Evolutionary conservation across 2,888 invertebrate species (phyloP).

Genomic region (Plagodis pulveraria): DNA sequence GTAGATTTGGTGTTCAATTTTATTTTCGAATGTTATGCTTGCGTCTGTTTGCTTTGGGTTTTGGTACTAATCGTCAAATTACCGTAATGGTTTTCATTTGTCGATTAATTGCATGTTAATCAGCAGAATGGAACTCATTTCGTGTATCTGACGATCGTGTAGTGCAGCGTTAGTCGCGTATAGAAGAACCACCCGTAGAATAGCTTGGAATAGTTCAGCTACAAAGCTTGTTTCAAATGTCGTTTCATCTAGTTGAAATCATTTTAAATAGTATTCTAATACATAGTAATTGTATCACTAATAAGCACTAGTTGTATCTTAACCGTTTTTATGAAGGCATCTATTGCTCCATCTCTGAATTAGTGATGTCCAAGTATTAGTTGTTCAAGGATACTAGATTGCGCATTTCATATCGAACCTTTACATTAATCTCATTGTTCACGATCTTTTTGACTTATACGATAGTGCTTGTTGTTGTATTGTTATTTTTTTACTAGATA

Average conservation of each 20-base stretch:
- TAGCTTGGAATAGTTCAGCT: conserved; percentile 28
- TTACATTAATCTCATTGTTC: conserved; percentile 24
- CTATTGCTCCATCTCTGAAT: conserved; percentile 1
- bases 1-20: conserved; percentile 1
- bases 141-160: not conserved
- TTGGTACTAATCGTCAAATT: conserved; percentile 1
- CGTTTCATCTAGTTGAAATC: conserved; percentile 24
- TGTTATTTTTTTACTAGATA: conserved; percentile 53
- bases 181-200: conserved; percentile 16
- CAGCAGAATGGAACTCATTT: conserved; percentile 23
- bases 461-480: conserved; percentile 55
- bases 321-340: not conserved
- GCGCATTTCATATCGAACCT: conserved; percentile 11
- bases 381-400: conserved; percentile 13
- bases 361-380: not conserved
- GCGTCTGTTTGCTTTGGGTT: conserved; percentile 1
- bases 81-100: conserved; percentile 25
- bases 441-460: conserved; percentile 22
- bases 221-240: conserved; percentile 29
- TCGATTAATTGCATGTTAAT: conserved; percentile 23
- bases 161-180: conserved; percentile 6
- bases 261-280: conserved; percentile 16
- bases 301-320: conserved; percentile 25
- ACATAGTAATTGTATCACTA: no score
- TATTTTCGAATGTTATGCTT: not conserved